Conservation (phyloP, 2,888 invertebrate genomes). For the Pterostichus niger region DNA sequence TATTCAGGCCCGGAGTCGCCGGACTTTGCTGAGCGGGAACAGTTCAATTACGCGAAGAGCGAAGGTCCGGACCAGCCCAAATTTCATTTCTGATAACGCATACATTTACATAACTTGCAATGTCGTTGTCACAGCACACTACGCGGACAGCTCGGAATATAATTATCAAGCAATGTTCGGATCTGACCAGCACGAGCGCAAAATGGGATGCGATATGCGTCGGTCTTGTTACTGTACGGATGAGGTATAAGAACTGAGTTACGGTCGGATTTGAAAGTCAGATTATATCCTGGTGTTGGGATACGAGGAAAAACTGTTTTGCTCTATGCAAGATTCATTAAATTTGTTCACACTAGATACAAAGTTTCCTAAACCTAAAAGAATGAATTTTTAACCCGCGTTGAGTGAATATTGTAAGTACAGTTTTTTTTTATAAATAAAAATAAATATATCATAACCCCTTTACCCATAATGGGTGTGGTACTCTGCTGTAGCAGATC, state of each 20-base stretch:
- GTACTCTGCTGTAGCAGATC: too few species aligned
- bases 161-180: constrained; percentile 45
- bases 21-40: neutral
- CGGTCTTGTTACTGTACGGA: constrained; percentile 9
- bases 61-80: constrained; percentile 59
- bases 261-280: constrained; percentile 40
- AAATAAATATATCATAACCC: too few species aligned
- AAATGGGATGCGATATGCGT: neutral
- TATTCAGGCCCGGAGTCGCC: constrained; percentile 52
- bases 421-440: too few species aligned
- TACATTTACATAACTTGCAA: constrained; percentile 62
- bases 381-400: too few species aligned
- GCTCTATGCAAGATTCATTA: constrained; percentile 23
- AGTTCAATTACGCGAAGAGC: constrained; percentile 59
- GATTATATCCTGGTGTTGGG: constrained; percentile 19
- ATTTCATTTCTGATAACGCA: constrained; percentile 65
- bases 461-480: too few species aligned
- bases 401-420: too few species aligned
- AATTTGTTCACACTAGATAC: constrained; percentile 14
- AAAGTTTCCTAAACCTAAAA: neutral
- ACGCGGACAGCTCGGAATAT: constrained; percentile 38
- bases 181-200: constrained; percentile 5
- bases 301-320: constrained; percentile 24
- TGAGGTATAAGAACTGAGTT: constrained; percentile 46
- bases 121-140: constrained; percentile 35